Evolutionary conservation across 2,797 vertebrate genomes (phyloP), one percentile per base, ranked within the genome.

Genomic region (Gymnothorax reevesii): DNA sequence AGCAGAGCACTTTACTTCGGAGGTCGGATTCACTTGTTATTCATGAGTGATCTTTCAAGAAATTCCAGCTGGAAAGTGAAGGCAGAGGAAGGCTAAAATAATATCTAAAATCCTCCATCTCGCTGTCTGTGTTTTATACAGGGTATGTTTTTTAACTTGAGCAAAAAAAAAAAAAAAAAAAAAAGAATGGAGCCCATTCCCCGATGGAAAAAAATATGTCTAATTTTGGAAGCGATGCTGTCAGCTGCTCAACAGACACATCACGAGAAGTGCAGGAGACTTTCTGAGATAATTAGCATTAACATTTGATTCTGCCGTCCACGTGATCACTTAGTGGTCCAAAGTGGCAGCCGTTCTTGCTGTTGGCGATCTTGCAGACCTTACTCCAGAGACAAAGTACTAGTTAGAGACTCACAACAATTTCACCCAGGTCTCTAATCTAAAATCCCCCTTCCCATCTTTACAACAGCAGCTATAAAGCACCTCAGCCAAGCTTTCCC

Each of bases 21-120:
- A 92, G 88, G 87, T 82, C 83, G 85, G 86, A 89, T 84, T 89
- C 87, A 90, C 85, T 91, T 83, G 54, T 85, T 88, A 90, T 91
- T 89, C 89, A 91, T 90, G 87, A 91, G 86, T 82, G 87, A 90
- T 88, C 88, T 88, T 89, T 91, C 89, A 91, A 90, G 88, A 89
- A 90, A 87, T 87, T 89, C 88, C 92, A 90, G 88, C 89, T 91
- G 88, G 87, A 90, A 89, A 89, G 88, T 57, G 71, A 77, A 59
- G 75, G 73, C 49, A 60, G 84, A 52, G 15, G 85, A 82, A 57
- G 59, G 75, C 52, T 82, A 82, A 83, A 85, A 75, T 64, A 57
- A 85, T 88, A 87, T 42, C 33, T 60, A 0, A 64, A 55, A 80
- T 85, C 86, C 86, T 89, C 73, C 59, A 86, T 88, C 60, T 87